These are phyloP conservation scores for Crambe crambe DNA, from an alignment of 37 sponge, comb jelly and placozoan species.

Conservation along the genomic window DNA sequence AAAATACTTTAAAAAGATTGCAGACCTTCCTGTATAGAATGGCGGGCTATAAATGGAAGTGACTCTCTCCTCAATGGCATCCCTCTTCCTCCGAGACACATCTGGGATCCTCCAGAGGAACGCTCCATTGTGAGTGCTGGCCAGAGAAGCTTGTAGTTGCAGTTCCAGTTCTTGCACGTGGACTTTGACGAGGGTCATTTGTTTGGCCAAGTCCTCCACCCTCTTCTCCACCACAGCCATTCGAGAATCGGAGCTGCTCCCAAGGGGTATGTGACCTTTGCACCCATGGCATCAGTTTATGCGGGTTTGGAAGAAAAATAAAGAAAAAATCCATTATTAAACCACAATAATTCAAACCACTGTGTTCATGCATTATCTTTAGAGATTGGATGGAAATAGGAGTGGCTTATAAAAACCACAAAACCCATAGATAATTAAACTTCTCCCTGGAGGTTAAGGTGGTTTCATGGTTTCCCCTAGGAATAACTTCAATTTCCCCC, in stretches of 20 bases:
- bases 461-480: too few relatives aligned
- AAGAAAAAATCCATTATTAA: too few relatives aligned
- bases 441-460: too few relatives aligned
- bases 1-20: neutral
- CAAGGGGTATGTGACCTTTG: neutral
- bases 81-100: slow-evolving; percentile 62
- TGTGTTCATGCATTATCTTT: too few relatives aligned
- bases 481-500: too few relatives aligned
- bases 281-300: neutral
- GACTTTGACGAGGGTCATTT: neutral
- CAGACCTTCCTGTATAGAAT: slow-evolving; percentile 67
- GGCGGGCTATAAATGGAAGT: slow-evolving; percentile 86
- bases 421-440: too few relatives aligned
- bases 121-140: slow-evolving; percentile 77
- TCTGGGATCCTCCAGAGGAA: slow-evolving; percentile 87
- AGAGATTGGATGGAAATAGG: too few relatives aligned
- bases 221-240: slow-evolving; percentile 8
- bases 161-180: slow-evolving; percentile 76
- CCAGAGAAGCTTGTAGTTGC: slow-evolving; percentile 77
- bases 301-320: too few relatives aligned
- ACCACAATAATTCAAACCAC: too few relatives aligned
- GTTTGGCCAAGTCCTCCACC: neutral
- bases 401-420: too few relatives aligned
- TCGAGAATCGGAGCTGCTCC: neutral
- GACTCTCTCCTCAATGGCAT: slow-evolving; percentile 68